Evolutionary conservation across 2,113 vertebrate genomes (phyloP).

Genomic region (Centrocercus urophasianus): DNA sequence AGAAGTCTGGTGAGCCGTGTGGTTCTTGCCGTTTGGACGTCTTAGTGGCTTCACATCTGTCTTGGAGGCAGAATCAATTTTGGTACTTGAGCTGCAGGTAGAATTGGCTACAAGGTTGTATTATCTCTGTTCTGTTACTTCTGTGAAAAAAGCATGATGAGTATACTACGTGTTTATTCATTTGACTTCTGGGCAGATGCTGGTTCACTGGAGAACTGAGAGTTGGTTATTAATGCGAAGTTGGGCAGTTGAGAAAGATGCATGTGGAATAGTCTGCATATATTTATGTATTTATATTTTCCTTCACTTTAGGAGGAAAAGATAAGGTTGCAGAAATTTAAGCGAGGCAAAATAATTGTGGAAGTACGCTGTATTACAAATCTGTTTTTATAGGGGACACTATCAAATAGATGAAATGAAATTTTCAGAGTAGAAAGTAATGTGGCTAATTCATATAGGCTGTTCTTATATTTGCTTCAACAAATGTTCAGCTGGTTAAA

Average conservation of each 20-base stretch:
- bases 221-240: neutral
- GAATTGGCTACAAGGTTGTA: no score
- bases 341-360: neutral
- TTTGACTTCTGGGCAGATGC: neutral
- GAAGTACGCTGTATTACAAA: neutral
- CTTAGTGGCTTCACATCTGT: neutral
- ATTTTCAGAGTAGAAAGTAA: neutral
- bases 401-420: neutral
- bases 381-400: neutral
- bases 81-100: neutral
- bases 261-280: no score
- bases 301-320: neutral
- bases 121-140: neutral
- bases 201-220: neutral
- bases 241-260: neutral
- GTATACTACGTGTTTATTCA: neutral
- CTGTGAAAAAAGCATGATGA: neutral
- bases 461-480: neutral
- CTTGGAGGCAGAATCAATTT: neutral
- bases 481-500: neutral
- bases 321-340: neutral
- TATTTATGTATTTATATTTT: neutral
- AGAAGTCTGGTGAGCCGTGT: neutral
- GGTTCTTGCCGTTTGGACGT: neutral
- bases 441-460: neutral